A percentile compares a stretch with the other conserved stretches of the same genome.
Conservation (phyloP, 1,140 invertebrate genomes). For the Sesamia nonagrioides region DNA sequence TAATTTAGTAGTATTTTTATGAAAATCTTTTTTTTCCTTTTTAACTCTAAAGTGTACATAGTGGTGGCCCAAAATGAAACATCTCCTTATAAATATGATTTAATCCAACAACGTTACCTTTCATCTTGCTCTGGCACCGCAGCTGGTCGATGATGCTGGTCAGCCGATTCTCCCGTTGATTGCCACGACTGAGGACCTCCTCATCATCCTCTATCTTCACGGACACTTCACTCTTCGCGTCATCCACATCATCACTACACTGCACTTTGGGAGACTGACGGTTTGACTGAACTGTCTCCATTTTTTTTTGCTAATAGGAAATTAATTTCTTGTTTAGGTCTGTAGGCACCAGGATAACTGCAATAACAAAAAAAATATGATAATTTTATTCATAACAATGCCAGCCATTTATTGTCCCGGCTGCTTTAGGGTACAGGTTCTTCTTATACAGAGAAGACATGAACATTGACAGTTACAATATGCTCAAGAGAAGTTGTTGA, state of each 20-base stretch:
- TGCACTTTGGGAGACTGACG: conserved; percentile 49
- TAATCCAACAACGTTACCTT: conserved; percentile 67
- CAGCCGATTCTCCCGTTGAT: conserved; percentile 76
- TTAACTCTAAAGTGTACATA: too few relatives aligned
- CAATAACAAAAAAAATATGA: not conserved
- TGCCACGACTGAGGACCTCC: conserved; percentile 62
- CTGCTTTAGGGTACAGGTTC: too few relatives aligned
- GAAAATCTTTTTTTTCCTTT: too few relatives aligned
- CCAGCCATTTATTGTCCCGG: too few relatives aligned
- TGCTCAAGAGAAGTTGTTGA: too few relatives aligned
- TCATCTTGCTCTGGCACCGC: conserved; percentile 78
- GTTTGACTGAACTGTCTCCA: conserved; percentile 37
- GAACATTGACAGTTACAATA: too few relatives aligned
- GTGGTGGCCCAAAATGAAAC: too few relatives aligned
- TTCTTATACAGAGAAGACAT: too few relatives aligned
- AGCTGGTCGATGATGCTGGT: conserved; percentile 85
- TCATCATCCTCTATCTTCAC: conserved; percentile 70
- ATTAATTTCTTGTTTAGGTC: not conserved
- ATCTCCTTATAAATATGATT: too few relatives aligned
- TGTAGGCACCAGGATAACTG: not conserved
- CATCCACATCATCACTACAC: conserved; percentile 59
- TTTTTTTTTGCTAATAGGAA: not conserved
- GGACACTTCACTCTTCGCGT: conserved; percentile 69
- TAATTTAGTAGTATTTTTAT: too few relatives aligned
- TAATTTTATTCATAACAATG: too few relatives aligned